These are phyloP conservation scores for Trogon melanurus DNA, from an alignment of 2,113 vertebrate species.

Conservation along the genomic window DNA sequence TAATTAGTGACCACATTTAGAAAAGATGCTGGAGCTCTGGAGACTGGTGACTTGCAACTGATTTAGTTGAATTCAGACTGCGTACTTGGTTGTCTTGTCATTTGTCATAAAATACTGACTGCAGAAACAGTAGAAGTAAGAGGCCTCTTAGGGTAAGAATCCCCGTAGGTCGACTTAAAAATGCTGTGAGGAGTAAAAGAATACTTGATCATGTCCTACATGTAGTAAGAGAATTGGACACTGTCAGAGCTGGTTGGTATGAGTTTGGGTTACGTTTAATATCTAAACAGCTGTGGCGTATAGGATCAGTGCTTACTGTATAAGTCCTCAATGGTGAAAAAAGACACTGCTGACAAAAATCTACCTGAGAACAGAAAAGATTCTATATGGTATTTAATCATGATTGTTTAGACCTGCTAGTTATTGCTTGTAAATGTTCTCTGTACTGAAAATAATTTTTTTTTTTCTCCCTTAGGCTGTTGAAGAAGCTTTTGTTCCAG, in stretches of 20 bases:
- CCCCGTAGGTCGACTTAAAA: not conserved
- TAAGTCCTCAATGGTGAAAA: not conserved
- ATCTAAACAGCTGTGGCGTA: not conserved
- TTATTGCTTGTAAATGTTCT: not conserved
- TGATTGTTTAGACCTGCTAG: not conserved
- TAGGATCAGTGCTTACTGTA: not conserved
- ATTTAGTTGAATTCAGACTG: not conserved
- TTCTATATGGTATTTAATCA: not conserved
- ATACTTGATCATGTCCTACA: not conserved
- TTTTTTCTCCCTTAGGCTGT: slow-evolving; percentile 78
- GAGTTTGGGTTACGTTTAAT: not conserved
- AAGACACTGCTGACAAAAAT: not conserved
- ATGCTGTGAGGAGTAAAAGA: not conserved
- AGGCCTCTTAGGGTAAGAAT: not conserved
- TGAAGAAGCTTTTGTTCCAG: slow-evolving; percentile 90
- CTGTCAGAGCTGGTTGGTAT: not conserved
- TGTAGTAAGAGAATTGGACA: not conserved
- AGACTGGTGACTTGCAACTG: not conserved
- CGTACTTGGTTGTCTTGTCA: not conserved
- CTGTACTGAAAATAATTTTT: slow-evolving; percentile 19
- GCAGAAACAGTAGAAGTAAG: not conserved
- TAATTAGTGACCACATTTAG: not conserved
- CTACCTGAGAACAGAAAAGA: not conserved
- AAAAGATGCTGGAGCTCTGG: not conserved
- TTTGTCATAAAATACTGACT: not conserved